A percentile compares a stretch with the other conserved stretches of the same genome.
Conservation (phyloP, 53 echinoderm and acorn worm species). For the Holothuria scabra region DNA sequence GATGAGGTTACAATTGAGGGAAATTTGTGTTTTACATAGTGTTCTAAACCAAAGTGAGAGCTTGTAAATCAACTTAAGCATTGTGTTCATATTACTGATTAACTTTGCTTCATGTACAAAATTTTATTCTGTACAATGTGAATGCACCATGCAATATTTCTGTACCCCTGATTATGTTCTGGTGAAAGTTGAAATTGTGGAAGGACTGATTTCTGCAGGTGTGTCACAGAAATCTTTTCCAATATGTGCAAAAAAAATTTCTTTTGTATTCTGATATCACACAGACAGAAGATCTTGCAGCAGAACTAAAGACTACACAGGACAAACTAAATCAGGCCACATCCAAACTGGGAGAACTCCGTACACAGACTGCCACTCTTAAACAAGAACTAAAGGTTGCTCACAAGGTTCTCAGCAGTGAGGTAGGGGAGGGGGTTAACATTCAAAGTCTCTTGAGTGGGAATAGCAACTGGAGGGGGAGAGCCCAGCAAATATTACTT, state of each 20-base stretch:
- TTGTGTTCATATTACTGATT: no score
- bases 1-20: no score
- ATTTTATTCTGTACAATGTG: no score
- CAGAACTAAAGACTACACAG: conserved; percentile 78
- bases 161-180: no score
- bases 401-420: conserved; percentile 68
- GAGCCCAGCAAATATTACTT: conserved; percentile 85
- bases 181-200: no score
- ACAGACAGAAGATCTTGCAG: conserved; percentile 64
- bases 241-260: background rate
- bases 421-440: conserved; percentile 87
- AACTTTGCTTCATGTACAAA: no score
- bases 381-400: conserved; percentile 91
- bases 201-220: no score
- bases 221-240: background rate
- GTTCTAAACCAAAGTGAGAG: no score
- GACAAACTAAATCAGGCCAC: conserved; percentile 79
- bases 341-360: conserved; percentile 78
- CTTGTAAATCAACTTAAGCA: no score
- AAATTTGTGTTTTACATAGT: no score
- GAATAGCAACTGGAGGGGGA: conserved; percentile 81
- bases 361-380: conserved; percentile 80
- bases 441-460: conserved; percentile 67
- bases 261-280: background rate
- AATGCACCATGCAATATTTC: no score